Conservation (phyloP, 2,888 invertebrate genomes). For the Rapana venosa region DNA sequence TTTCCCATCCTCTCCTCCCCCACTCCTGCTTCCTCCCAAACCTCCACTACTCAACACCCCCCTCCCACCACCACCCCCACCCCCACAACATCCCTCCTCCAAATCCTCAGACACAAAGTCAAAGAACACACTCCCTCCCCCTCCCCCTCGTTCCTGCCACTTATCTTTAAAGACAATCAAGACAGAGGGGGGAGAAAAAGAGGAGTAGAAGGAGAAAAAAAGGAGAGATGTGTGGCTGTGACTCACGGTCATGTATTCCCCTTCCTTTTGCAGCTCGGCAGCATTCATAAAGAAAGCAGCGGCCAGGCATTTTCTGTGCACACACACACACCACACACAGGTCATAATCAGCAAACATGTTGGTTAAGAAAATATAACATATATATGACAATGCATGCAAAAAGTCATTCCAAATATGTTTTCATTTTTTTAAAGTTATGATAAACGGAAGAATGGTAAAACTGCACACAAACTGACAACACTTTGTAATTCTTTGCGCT, state of each 20-base stretch:
- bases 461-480: too few species aligned
- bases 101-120: too few species aligned
- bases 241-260: slow-evolving; percentile 85
- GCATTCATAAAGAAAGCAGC: slow-evolving; percentile 91
- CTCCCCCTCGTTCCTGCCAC: neutral
- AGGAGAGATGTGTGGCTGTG: neutral
- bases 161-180: too few species aligned
- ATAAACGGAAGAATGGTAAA: too few species aligned
- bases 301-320: slow-evolving; percentile 86
- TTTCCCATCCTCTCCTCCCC: neutral
- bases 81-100: neutral
- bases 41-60: neutral
- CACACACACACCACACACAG: slow-evolving; percentile 32
- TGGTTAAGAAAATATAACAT: neutral
- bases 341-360: neutral
- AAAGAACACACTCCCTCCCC: too few species aligned
- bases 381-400: neutral
- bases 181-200: neutral
- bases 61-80: neutral
- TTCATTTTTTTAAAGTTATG: too few species aligned
- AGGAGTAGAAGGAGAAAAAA: neutral
- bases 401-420: too few species aligned
- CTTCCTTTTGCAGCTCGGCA: slow-evolving; percentile 88
- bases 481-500: too few species aligned
- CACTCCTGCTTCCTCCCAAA: neutral